These are phyloP conservation scores for Acanthosepion pharaonis DNA, from an alignment of 2,888 invertebrate species.

Conservation along the genomic window DNA sequence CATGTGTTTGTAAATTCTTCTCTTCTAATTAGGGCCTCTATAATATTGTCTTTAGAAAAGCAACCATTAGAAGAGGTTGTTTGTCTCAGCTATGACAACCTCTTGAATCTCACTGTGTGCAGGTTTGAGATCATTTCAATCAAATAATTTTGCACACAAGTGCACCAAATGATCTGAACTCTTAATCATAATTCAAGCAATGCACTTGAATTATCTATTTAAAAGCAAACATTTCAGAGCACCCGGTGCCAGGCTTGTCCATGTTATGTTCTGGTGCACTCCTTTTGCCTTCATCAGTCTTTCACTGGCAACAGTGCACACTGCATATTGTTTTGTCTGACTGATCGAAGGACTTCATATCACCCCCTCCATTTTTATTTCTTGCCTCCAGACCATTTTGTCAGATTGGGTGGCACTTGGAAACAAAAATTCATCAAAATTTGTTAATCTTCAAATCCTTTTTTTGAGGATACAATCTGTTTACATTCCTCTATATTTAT, in stretches of 20 bases:
- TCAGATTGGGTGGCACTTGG: background rate
- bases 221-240: slow-evolving; percentile 5
- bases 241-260: background rate
- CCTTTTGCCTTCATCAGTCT: background rate
- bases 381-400: background rate
- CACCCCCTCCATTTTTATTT: background rate
- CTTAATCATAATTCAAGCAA: background rate
- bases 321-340: background rate
- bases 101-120: slow-evolving; percentile 21
- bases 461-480: slow-evolving; percentile 24
- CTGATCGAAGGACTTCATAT: background rate
- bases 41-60: background rate
- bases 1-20: no score
- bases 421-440: background rate
- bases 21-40: background rate
- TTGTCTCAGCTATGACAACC: background rate
- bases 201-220: background rate
- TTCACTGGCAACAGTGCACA: background rate
- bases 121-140: background rate
- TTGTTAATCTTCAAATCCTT: background rate
- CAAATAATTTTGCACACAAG: background rate
- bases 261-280: background rate
- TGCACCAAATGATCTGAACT: slow-evolving; percentile 20
- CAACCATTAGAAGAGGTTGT: background rate
- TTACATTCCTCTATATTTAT: slow-evolving; percentile 47